Evolutionary conservation across 2,888 invertebrate species (phyloP).

Genomic region (Criorhina ranunculi): DNA sequence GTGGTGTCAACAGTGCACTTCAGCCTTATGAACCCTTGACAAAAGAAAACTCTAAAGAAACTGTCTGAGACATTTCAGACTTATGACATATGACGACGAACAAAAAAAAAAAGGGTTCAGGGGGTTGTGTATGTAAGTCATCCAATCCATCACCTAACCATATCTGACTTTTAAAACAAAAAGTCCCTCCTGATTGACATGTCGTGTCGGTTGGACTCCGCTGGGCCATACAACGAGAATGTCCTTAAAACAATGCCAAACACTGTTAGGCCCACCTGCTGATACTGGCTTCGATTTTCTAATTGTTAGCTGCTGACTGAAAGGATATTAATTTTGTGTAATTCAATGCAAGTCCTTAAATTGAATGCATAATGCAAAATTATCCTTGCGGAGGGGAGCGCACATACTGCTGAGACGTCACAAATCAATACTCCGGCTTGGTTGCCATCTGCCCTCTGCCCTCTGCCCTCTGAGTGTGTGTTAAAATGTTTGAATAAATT

Average conservation of each 20-base stretch:
- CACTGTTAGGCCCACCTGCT: constrained; percentile 64
- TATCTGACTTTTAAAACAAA: constrained; percentile 64
- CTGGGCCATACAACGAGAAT: constrained; percentile 28
- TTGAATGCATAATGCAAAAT: constrained; percentile 45
- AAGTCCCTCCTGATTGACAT: constrained; percentile 62
- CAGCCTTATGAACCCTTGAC: constrained; percentile 53
- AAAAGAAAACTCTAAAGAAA: constrained; percentile 33
- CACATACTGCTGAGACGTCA: constrained; percentile 38
- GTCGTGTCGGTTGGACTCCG: constrained; percentile 44
- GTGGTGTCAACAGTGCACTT: constrained; percentile 63
- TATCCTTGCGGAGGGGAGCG: constrained; percentile 43
- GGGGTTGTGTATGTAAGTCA: constrained; percentile 29
- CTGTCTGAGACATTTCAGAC: constrained; percentile 31
- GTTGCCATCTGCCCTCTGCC: constrained; percentile 69
- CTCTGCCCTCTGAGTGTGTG: constrained; percentile 61
- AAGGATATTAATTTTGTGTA: constrained; percentile 36
- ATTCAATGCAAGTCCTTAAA: constrained; percentile 55
- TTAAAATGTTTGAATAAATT: constrained; percentile 83
- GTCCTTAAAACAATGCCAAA: constrained; percentile 61
- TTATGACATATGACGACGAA: constrained; percentile 42
- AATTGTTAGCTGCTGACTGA: constrained; percentile 61
- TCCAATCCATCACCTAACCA: constrained; percentile 45
- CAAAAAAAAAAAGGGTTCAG: neutral
- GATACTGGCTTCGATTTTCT: constrained; percentile 48
- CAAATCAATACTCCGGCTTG: constrained; percentile 73